Percentiles rank a stretch among this genome's conserved stretches.
These are phyloP conservation scores for Chromobotia macracanthus DNA, from an alignment of 2,797 vertebrate species.

Conservation along the genomic window DNA sequence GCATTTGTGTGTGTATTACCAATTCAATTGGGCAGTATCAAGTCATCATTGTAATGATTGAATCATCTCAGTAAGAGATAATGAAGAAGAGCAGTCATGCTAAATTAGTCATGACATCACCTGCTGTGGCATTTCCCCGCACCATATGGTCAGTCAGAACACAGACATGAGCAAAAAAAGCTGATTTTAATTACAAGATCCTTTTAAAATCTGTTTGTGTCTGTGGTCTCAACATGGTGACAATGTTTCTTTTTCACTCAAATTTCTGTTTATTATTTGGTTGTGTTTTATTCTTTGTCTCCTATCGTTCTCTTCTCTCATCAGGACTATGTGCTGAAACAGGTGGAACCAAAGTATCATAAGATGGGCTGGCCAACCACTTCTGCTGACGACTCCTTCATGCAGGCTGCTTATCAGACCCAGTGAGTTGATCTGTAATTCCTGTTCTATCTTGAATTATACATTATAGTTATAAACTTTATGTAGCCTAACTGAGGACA, in stretches of 20 bases:
- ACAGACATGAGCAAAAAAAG: too few relatives aligned
- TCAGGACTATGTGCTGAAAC: slow-evolving; percentile 94
- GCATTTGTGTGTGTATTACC: slow-evolving; percentile 4
- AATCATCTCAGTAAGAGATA: slow-evolving; percentile 44
- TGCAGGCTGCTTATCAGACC: slow-evolving; percentile 90
- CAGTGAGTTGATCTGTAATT: too few relatives aligned
- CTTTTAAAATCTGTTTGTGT: too few relatives aligned
- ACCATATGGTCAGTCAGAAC: slow-evolving; percentile 10
- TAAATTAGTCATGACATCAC: slow-evolving; percentile 53
- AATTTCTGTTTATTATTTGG: background rate
- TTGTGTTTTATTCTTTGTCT: background rate
- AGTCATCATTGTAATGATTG: too few relatives aligned
- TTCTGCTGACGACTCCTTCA: slow-evolving; percentile 83
- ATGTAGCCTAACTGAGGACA: background rate
- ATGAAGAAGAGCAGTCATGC: slow-evolving; percentile 33
- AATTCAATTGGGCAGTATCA: too few relatives aligned
- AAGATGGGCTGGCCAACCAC: slow-evolving; percentile 91
- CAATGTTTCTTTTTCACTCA: too few relatives aligned
- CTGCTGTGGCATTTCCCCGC: slow-evolving; percentile 38
- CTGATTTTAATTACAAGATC: too few relatives aligned
- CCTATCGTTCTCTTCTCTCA: background rate
- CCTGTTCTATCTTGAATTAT: too few relatives aligned
- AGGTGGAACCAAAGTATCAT: slow-evolving; percentile 91
- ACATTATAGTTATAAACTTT: background rate
- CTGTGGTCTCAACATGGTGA: background rate